phyloP scores from a whole-genome alignment of 1,140 invertebrate species.

The Lasioglossum albipes region DNA sequence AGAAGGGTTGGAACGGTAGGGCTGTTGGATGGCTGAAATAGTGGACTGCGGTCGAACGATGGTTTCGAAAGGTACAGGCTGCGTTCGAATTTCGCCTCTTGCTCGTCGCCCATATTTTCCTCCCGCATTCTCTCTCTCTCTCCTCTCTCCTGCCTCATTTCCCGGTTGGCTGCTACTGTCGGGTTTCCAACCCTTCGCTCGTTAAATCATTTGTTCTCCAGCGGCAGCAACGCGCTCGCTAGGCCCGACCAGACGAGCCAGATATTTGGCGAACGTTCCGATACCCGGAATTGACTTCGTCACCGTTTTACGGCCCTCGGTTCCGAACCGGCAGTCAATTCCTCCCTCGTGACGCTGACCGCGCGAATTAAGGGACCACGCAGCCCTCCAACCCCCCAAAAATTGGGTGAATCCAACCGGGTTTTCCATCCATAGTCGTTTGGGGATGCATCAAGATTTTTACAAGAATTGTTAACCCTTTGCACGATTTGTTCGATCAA shows the following conservation, averaged over 20 bases:
- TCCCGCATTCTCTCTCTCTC: constrained; percentile 41
- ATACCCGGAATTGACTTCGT: constrained; percentile 1
- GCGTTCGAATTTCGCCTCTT: constrained; percentile 5
- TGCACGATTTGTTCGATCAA: too few relatives aligned
- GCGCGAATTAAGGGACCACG: background rate
- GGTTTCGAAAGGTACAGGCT: background rate
- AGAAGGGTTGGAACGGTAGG: background rate
- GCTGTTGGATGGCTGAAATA: background rate
- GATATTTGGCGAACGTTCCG: constrained; percentile 29
- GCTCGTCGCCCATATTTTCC: constrained; percentile 42
- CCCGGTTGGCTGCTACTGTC: constrained; percentile 71
- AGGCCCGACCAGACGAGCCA: constrained; percentile 22
- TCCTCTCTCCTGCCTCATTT: constrained; percentile 66
- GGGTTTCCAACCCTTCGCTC: constrained; percentile 73
- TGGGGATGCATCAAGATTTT: too few relatives aligned
- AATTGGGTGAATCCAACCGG: too few relatives aligned
- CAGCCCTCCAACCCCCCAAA: too few relatives aligned
- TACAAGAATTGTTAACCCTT: too few relatives aligned
- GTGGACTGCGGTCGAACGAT: background rate
- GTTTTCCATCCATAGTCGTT: too few relatives aligned
- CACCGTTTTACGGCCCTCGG: background rate
- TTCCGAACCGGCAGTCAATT: background rate
- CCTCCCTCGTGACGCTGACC: background rate
- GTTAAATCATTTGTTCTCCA: constrained; percentile 78
- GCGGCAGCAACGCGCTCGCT: constrained; percentile 44